Evolutionary conservation across 53 echinoderm and acorn worm species (phyloP).

Genomic region (Astropecten irregularis): DNA sequence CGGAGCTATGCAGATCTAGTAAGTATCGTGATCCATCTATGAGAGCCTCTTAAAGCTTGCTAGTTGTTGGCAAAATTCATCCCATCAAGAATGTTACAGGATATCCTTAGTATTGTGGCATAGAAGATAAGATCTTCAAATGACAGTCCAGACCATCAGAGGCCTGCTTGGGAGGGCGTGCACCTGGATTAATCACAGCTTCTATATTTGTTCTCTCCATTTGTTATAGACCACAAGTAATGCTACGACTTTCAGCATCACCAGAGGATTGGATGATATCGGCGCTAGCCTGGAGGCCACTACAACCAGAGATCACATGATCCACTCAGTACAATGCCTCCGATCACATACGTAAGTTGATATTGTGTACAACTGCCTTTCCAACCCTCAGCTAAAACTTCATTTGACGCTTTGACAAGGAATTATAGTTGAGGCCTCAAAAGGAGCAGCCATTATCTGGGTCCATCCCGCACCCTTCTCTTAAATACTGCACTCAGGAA

Average conservation of each 20-base stretch:
- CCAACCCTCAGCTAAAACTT: too few relatives aligned
- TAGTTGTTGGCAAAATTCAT: neutral
- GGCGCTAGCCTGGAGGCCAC: slow-evolving; percentile 84
- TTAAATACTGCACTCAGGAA: too few relatives aligned
- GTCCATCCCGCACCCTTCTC: too few relatives aligned
- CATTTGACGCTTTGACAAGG: neutral
- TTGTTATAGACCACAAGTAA: slow-evolving; percentile 85
- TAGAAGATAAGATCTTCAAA: too few relatives aligned
- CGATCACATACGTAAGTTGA: slow-evolving; percentile 81
- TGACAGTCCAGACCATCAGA: too few relatives aligned
- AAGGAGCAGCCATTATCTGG: neutral
- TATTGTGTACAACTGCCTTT: too few relatives aligned
- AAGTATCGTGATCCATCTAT: too few relatives aligned
- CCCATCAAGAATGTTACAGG: neutral
- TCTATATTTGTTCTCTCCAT: too few relatives aligned
- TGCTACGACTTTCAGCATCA: slow-evolving; percentile 79
- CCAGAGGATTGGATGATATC: slow-evolving; percentile 78
- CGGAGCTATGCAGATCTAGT: slow-evolving; percentile 88
- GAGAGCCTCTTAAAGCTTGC: neutral
- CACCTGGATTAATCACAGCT: too few relatives aligned
- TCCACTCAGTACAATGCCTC: slow-evolving; percentile 77
- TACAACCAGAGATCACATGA: slow-evolving; percentile 85
- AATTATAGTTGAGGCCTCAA: neutral
- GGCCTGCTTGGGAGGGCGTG: too few relatives aligned
- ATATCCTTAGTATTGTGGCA: neutral